A percentile compares a stretch with the other conserved stretches of the same genome.
These are phyloP conservation scores for Lepidurus packardi DNA, from an alignment of 1,140 invertebrate genomes.

Conservation along the genomic window DNA sequence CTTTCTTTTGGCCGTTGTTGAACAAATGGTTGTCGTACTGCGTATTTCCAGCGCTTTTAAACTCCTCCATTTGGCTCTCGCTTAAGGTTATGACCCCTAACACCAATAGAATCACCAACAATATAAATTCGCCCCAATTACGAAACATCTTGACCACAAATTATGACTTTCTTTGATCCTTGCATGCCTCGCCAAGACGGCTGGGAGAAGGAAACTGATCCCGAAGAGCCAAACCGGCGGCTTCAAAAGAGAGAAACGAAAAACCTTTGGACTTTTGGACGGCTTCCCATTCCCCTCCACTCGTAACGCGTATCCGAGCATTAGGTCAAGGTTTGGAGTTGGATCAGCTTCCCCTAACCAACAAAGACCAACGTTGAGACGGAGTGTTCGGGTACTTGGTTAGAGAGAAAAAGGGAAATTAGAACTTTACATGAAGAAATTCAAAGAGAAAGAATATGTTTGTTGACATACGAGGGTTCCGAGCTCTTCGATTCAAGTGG, in stretches of 20 bases:
- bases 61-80: neutral
- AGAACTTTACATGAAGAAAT: neutral
- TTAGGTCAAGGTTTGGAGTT: conserved; percentile 13
- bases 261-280: conserved; percentile 9
- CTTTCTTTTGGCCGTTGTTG: conserved; percentile 41
- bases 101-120: neutral
- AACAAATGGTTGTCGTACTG: conserved; percentile 38
- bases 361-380: neutral
- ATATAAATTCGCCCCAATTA: neutral
- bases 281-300: neutral
- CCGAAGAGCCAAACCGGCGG: conserved; percentile 2
- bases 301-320: neutral
- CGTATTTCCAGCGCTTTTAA: neutral
- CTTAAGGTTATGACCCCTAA: neutral
- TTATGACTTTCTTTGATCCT: no score
- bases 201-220: conserved; percentile 21
- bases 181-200: neutral
- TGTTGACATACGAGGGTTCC: neutral
- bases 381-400: neutral
- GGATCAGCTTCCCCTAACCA: neutral
- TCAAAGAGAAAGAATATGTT: neutral
- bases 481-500: neutral
- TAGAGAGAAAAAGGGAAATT: neutral
- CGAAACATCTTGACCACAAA: neutral
- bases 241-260: neutral